These are phyloP conservation scores for Imbricaverruca yamaguchii DNA, from an alignment of 2,888 invertebrate genomes.

Conservation along the genomic window DNA sequence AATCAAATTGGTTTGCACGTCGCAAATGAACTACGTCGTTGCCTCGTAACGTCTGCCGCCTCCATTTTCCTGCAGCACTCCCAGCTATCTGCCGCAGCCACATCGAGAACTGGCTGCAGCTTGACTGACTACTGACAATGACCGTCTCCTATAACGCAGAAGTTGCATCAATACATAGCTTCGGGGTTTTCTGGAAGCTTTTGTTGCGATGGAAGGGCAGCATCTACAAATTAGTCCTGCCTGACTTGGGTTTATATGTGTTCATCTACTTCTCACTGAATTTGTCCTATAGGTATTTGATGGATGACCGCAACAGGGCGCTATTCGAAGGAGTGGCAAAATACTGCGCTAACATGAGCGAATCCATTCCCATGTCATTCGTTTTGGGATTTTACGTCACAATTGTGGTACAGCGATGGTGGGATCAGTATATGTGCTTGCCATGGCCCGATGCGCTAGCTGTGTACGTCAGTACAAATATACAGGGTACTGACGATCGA, in stretches of 20 bases:
- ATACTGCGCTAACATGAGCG: slow-evolving; percentile 80
- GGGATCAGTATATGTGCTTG: slow-evolving; percentile 85
- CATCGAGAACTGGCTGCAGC: too few relatives aligned
- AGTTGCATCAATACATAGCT: slow-evolving; percentile 75
- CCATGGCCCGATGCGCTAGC: slow-evolving; percentile 92
- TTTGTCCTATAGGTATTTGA: slow-evolving; percentile 60
- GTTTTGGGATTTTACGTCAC: slow-evolving; percentile 92
- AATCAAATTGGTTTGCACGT: too few relatives aligned
- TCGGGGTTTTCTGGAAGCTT: slow-evolving; percentile 80
- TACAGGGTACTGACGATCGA: slow-evolving; percentile 63
- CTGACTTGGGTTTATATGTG: slow-evolving; percentile 80
- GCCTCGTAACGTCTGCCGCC: too few relatives aligned
- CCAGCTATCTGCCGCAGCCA: too few relatives aligned
- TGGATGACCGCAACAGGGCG: neutral
- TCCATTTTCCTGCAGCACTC: too few relatives aligned
- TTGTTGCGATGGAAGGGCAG: slow-evolving; percentile 72
- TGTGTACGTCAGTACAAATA: slow-evolving; percentile 81
- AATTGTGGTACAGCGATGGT: slow-evolving; percentile 86
- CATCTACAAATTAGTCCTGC: slow-evolving; percentile 90
- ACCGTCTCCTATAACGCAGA: slow-evolving; percentile 78
- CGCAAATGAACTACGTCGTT: too few relatives aligned
- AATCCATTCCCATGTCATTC: slow-evolving; percentile 89
- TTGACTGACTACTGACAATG: slow-evolving; percentile 48
- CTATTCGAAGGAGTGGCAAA: slow-evolving; percentile 70
- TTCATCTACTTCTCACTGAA: slow-evolving; percentile 79